Evolutionary conservation across 2,797 vertebrate genomes (phyloP).

Genomic region (Trachops cirrhosus): DNA sequence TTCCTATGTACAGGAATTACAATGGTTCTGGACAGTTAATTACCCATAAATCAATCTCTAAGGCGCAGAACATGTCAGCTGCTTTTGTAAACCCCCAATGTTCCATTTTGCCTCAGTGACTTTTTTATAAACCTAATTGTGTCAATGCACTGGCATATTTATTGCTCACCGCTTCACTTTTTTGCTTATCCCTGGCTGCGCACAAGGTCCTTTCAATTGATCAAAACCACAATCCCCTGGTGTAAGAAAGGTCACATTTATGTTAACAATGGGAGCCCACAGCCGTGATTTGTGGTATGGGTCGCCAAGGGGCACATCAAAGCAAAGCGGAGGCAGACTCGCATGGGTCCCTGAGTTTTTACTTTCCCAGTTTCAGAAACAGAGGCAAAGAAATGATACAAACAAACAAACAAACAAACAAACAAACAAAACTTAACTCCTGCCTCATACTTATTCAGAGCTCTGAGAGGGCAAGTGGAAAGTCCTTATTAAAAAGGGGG

Average conservation of each 20-base stretch:
- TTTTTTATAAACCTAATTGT: conserved; percentile 57
- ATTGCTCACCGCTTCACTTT: conserved; percentile 91
- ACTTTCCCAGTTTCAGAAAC: not conserved
- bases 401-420: not conserved
- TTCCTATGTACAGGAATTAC: conserved; percentile 64
- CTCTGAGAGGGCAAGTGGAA: not conserved
- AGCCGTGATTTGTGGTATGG: conserved; percentile 1
- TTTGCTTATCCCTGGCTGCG: conserved; percentile 89
- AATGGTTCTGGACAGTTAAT: conserved; percentile 69
- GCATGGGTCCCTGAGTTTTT: not conserved
- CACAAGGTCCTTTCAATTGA: conserved; percentile 88
- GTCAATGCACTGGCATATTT: conserved; percentile 77
- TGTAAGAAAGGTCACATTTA: conserved; percentile 69
- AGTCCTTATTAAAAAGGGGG: not conserved
- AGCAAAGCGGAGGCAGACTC: conserved; percentile 50
- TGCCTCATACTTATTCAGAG: not conserved
- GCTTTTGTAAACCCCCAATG: conserved; percentile 44
- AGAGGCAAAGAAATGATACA: not conserved
- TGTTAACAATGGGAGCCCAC: conserved; percentile 46
- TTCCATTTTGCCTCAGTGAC: conserved; percentile 46
- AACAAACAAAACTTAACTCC: not conserved
- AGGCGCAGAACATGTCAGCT: conserved; percentile 51
- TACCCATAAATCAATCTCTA: conserved; percentile 62
- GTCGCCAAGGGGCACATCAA: conserved; percentile 41
- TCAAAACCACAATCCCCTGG: conserved; percentile 91